phyloP scores from a whole-genome alignment of 2,888 invertebrate genomes.

The Subacronicta megacephala region DNA sequence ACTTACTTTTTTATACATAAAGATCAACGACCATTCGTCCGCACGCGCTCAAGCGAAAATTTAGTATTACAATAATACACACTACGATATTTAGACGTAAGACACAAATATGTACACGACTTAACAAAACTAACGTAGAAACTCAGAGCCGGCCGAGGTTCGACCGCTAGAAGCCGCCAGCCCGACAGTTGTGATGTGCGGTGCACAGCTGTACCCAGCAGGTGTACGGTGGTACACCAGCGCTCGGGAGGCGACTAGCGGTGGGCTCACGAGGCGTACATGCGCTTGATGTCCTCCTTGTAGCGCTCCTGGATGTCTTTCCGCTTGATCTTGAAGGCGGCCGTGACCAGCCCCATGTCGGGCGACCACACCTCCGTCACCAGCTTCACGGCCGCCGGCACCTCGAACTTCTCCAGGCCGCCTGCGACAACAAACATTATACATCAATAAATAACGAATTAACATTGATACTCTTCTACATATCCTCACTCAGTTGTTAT shows the following conservation, averaged over 20 bases:
- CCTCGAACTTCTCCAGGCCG: conserved; percentile 97
- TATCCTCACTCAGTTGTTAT: not conserved
- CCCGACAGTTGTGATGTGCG: conserved; percentile 1
- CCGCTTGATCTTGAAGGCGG: conserved; percentile 99
- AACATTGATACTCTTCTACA: not conserved
- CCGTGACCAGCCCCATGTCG: conserved; percentile 98
- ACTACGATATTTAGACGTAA: conserved; percentile 67
- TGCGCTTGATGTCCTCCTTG: conserved; percentile 96
- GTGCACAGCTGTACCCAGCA: not conserved
- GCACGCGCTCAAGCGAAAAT: conserved; percentile 56
- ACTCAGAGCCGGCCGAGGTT: conserved; percentile 35
- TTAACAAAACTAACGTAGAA: conserved; percentile 51
- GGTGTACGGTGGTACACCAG: not conserved
- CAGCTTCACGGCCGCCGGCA: conserved; percentile 96
- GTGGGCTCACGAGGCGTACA: conserved; percentile 96
- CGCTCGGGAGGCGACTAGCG: not conserved
- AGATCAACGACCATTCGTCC: conserved; percentile 57
- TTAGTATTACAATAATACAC: conserved; percentile 62
- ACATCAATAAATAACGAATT: not conserved
- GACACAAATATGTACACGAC: conserved; percentile 72
- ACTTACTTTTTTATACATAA: conserved; percentile 52
- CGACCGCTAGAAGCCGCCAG: not conserved
- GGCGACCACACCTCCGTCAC: conserved; percentile 99
- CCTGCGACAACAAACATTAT: conserved; percentile 85
- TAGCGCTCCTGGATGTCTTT: conserved; percentile 98